Evolutionary conservation across 1,140 invertebrate species (phyloP).

Genomic region (Bombyx mandarina): DNA sequence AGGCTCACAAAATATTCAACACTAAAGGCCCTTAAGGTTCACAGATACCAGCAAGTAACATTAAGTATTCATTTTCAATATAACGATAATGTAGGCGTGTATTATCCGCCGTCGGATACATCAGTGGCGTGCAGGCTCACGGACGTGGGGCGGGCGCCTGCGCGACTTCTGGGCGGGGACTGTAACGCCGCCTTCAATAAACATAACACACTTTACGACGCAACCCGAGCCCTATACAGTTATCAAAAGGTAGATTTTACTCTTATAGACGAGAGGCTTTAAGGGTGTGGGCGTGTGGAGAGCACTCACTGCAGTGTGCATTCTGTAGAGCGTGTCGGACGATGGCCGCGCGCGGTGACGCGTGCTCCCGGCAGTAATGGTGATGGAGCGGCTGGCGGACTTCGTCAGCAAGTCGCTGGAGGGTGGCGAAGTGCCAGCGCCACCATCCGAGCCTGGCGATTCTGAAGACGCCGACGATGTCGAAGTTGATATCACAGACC

Average conservation of each 20-base stretch:
- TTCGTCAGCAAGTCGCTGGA: constrained; percentile 66
- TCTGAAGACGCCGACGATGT: constrained; percentile 43
- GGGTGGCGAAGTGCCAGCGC: constrained; percentile 55
- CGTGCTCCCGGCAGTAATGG: constrained; percentile 59
- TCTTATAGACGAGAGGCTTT: constrained; percentile 11
- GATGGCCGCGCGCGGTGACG: constrained; percentile 47
- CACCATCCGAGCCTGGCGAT: constrained; percentile 50
- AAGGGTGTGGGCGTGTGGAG: constrained; percentile 38
- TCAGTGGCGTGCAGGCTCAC: constrained; percentile 21
- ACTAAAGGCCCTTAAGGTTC: constrained; percentile 14
- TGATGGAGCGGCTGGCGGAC: constrained; percentile 68
- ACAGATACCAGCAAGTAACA: constrained; percentile 31
- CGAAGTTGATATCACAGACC: constrained; percentile 57
- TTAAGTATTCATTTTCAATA: constrained; percentile 61
- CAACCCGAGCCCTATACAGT: constrained; percentile 18
- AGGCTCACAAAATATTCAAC: constrained; percentile 1
- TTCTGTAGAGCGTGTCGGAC: constrained; percentile 43
- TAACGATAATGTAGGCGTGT: constrained; percentile 68
- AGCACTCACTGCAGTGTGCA: constrained; percentile 39
- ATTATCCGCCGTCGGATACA: constrained; percentile 38
- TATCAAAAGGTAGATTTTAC: constrained; percentile 14
- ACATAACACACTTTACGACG: background rate
- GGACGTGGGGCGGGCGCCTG: constrained; percentile 45
- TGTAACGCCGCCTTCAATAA: constrained; percentile 26
- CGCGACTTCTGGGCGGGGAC: constrained; percentile 49